Evolutionary conservation across 1,140 invertebrate genomes (phyloP).

Genomic region (Tetramorium simillimum): DNA sequence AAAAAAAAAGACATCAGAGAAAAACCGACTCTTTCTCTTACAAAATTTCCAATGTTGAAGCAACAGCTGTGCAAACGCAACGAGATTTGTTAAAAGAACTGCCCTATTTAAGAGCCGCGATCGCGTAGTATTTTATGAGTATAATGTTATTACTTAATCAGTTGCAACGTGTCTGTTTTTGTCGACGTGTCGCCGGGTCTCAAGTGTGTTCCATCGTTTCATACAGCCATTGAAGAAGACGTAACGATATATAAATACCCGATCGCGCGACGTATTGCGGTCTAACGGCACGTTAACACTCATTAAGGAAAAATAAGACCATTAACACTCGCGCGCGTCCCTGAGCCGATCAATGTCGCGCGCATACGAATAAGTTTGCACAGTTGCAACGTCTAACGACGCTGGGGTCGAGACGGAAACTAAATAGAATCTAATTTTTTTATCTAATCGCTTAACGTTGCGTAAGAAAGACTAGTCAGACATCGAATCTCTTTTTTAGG

Average conservation of each 20-base stretch:
- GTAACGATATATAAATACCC: constrained; percentile 39
- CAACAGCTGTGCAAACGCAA: not conserved
- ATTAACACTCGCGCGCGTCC: constrained; percentile 38
- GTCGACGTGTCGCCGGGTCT: not conserved
- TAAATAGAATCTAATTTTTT: constrained; percentile 8
- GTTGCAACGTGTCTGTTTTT: not conserved
- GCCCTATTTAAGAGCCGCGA: not conserved
- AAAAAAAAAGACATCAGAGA: too few relatives aligned
- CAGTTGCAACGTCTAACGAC: not conserved
- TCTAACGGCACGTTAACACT: constrained; percentile 46
- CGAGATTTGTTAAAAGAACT: not conserved
- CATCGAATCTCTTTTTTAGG: not conserved
- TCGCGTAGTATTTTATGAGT: not conserved
- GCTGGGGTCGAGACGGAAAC: not conserved
- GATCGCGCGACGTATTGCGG: not conserved
- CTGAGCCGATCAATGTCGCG: constrained; percentile 48
- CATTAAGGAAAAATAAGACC: constrained; percentile 48
- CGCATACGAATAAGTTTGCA: constrained; percentile 37
- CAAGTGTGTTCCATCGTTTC: not conserved
- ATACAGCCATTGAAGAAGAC: not conserved
- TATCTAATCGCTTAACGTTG: not conserved
- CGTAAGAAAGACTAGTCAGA: not conserved
- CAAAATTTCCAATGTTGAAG: not conserved
- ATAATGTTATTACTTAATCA: not conserved
- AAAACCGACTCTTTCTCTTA: not conserved